These are phyloP conservation scores for Trachelus troglodyta DNA, from an alignment of 2,888 invertebrate genomes.

Conservation along the genomic window DNA sequence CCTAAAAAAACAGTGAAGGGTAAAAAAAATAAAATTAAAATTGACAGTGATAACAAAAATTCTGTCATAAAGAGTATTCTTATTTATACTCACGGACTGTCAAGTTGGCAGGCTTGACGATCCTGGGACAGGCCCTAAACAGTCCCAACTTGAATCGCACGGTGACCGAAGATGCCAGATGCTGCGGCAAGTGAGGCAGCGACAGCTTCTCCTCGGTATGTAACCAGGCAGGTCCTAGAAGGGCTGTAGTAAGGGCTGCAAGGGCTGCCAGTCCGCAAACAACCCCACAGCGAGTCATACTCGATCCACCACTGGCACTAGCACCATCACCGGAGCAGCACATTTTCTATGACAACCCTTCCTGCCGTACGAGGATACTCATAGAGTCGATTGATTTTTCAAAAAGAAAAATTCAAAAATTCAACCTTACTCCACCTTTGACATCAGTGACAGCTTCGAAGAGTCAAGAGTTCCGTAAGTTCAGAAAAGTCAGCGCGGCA, in stretches of 20 bases:
- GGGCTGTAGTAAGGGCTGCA: constrained; percentile 58
- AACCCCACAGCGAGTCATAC: constrained; percentile 61
- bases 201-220: constrained; percentile 60
- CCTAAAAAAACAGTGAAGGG: no score
- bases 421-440: no score
- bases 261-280: constrained; percentile 62
- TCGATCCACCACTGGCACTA: constrained; percentile 45
- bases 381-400: no score
- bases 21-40: no score
- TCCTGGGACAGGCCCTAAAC: constrained; percentile 59
- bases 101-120: constrained; percentile 58
- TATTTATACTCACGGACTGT: constrained; percentile 54
- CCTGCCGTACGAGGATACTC: neutral
- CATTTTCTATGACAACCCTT: constrained; percentile 37
- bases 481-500: no score
- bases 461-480: no score
- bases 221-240: constrained; percentile 63
- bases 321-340: constrained; percentile 56
- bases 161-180: constrained; percentile 48
- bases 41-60: no score
- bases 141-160: constrained; percentile 61
- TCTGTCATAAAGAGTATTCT: no score
- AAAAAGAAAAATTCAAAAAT: no score
- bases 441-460: no score
- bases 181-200: constrained; percentile 48